These are phyloP conservation scores for Hedychridium roseum DNA, from an alignment of 2,888 invertebrate genomes.

Conservation along the genomic window DNA sequence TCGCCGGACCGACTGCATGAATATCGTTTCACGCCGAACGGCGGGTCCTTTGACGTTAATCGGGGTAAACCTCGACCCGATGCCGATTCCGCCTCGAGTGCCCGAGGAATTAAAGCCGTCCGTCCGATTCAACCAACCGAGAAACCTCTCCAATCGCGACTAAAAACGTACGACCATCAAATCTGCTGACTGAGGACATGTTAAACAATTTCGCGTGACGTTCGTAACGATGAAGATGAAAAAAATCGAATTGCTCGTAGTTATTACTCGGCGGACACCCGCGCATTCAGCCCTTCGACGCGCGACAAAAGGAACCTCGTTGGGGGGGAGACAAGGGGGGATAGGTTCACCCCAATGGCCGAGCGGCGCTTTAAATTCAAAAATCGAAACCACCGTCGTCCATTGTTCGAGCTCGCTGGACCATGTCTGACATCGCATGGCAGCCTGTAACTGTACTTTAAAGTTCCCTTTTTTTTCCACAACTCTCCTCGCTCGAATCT, in stretches of 20 bases:
- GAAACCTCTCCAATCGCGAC: too few relatives aligned
- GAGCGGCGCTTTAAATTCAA: constrained; percentile 55
- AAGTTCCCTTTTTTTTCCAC: constrained; percentile 23
- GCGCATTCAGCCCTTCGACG: constrained; percentile 47
- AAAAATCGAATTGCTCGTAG: neutral
- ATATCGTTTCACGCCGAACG: constrained; percentile 24
- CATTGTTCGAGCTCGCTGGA: constrained; percentile 54
- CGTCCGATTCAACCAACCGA: constrained; percentile 4
- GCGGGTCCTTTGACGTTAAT: constrained; percentile 27
- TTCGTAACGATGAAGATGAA: neutral
- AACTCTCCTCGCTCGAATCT: too few relatives aligned
- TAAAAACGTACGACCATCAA: too few relatives aligned
- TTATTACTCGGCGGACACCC: constrained; percentile 20
- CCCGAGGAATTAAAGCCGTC: constrained; percentile 22
- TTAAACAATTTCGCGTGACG: constrained; percentile 1
- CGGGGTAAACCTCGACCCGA: constrained; percentile 24
- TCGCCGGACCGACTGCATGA: constrained; percentile 27
- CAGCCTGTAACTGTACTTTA: constrained; percentile 40
- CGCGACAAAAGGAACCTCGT: constrained; percentile 46
- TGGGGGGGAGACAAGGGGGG: constrained; percentile 40
- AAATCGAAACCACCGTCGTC: constrained; percentile 54
- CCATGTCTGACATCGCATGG: constrained; percentile 50
- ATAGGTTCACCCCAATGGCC: constrained; percentile 37
- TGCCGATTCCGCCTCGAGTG: constrained; percentile 21
- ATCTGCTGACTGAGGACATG: too few relatives aligned